Conservation (phyloP, 2,797 vertebrate species). For the Glyptemys insculpta region DNA sequence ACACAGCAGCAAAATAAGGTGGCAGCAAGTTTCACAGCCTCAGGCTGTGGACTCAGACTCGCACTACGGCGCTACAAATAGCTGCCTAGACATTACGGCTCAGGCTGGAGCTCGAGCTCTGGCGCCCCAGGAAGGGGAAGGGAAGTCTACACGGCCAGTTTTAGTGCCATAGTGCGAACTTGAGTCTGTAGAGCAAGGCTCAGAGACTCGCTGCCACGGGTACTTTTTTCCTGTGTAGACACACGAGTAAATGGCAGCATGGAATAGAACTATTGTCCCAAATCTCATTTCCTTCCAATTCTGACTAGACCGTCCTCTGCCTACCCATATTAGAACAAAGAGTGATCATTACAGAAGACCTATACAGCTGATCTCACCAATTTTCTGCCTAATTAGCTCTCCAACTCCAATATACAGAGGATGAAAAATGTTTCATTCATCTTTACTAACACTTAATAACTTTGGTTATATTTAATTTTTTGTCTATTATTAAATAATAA, state of each 20-base stretch:
- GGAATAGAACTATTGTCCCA: not conserved
- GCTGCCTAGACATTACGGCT: not conserved
- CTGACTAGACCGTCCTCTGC: not conserved
- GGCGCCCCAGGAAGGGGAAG: not conserved
- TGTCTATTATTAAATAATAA: not conserved
- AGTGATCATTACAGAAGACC: not conserved
- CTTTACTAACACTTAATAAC: not conserved
- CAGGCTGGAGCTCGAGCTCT: not conserved
- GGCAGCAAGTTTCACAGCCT: not conserved
- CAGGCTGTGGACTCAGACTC: not conserved
- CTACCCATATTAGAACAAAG: not conserved
- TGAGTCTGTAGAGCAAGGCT: not conserved
- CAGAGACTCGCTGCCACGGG: accelerated
- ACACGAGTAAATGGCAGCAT: not conserved
- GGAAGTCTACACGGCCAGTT: not conserved
- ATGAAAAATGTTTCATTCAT: no score
- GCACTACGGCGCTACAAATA: not conserved
- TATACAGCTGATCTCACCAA: not conserved
- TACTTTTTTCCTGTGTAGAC: not conserved
- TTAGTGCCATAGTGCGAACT: not conserved
- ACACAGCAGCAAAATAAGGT: not conserved
- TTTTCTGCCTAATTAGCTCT: not conserved
- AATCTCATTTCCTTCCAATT: not conserved
- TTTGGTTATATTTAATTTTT: not conserved
- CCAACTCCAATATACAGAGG: not conserved